Percentiles rank a stretch among this genome's conserved stretches.
phyloP scores from a whole-genome alignment of 2,113 vertebrate genomes.

The Nannospalax galili region DNA sequence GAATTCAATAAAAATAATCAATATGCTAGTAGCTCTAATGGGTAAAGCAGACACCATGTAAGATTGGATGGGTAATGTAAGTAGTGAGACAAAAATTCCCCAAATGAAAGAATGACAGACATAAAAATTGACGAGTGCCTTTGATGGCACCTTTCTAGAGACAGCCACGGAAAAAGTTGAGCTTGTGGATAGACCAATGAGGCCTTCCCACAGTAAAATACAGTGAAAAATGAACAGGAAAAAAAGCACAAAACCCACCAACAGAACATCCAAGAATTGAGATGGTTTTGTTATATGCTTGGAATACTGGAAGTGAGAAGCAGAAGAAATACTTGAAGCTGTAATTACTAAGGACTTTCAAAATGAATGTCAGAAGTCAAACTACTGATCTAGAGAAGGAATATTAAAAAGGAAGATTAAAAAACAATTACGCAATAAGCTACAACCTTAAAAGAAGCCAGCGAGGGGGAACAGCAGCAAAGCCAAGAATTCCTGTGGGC shows the following conservation, averaged over 20 bases:
- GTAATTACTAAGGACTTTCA: background rate
- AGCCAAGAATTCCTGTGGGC: background rate
- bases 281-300: background rate
- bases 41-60: background rate
- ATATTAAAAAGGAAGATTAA: background rate
- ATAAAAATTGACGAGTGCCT: background rate
- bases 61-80: background rate
- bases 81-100: background rate
- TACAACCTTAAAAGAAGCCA: background rate
- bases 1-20: background rate
- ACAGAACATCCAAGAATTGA: background rate
- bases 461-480: background rate
- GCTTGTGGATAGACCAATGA: background rate
- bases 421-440: background rate
- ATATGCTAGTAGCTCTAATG: background rate
- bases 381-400: background rate
- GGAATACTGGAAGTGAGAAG: background rate
- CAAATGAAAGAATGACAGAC: background rate
- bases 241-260: background rate
- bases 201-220: background rate
- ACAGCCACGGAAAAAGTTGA: background rate
- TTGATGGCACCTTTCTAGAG: background rate
- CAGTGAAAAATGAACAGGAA: background rate
- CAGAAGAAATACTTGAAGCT: background rate
- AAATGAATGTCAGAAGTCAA: slow-evolving; percentile 14